Base-by-base conservation (phyloP, 2,113 vertebrate species). In the Tenrec ecaudatus region DNA sequence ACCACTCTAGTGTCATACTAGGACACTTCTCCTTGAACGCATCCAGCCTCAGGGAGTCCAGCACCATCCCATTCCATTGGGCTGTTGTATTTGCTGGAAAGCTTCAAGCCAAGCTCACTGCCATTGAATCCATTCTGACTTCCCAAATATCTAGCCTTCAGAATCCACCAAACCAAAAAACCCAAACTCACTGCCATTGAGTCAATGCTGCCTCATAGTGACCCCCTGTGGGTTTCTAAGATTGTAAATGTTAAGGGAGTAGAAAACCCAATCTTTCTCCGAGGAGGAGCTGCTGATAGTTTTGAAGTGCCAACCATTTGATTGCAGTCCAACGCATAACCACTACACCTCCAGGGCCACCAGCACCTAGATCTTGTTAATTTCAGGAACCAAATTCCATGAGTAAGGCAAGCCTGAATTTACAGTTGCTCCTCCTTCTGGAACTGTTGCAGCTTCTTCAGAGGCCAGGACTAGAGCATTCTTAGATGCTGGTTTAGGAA, bases 401-500 rank as follows among this genome's bases (percentile, higher is more conserved):
- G 17, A 60, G 22, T 25, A 76, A 81, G 33, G 53, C 15, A 4
- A 43, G 29, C 47, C 47, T 82, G 90, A 16, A 43, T 80, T 86
- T 75, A 29, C 15, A 25, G 2, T 87, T 68, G 68, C 25, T 47
- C 38, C 23, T 69, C 79, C 53, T 91, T 53, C 86, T 75, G 29
- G 83, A 96, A 53, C 8, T 69, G 22, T 43, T 29, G 82, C 6
- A 8, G 38, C 57, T 89, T 91, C 88, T 93, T 88, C 86, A 95
- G 94, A 92, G 64, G 58, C 62, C 76, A 66, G 82, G 25, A 71
- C 76, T 83, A 91, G 29, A 25, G 64, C 82, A 71, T 64, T 81
- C 23, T 79, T 47, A 47, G 33, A 77, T 58, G 29, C 58, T 81
- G 71, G 19, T 85, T 53, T 88, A 33, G 75, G 82, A 25, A 91